A percentile compares a stretch with the other conserved stretches of the same genome.
phyloP scores from a whole-genome alignment of 2,113 vertebrate species.

The Brachionichthys hirsutus region DNA sequence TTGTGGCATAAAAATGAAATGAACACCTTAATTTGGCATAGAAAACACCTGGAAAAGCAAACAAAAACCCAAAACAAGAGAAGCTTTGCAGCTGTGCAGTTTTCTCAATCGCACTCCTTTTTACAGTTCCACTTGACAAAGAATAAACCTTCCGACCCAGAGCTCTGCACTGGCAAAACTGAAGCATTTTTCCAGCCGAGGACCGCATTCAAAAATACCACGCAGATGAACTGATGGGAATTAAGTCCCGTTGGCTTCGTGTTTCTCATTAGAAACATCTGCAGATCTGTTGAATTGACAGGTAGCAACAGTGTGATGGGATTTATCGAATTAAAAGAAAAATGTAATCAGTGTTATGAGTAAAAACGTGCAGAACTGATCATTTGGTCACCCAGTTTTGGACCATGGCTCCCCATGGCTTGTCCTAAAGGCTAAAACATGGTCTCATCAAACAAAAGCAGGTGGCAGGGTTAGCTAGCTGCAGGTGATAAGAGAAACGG shows the following conservation, averaged over 20 bases:
- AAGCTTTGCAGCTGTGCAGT: conserved; percentile 37
- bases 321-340: conserved; percentile 9
- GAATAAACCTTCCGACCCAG: conserved; percentile 54
- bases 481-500: conserved; percentile 42
- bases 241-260: conserved; percentile 31
- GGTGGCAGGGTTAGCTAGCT: conserved; percentile 32
- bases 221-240: conserved; percentile 57
- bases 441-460: conserved; percentile 54
- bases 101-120: conserved; percentile 36
- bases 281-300: conserved; percentile 36
- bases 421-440: conserved; percentile 19
- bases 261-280: conserved; percentile 59
- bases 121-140: conserved; percentile 46
- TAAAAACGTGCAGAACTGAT: no score
- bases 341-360: not conserved
- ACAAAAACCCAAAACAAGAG: conserved; percentile 54
- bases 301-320: not conserved
- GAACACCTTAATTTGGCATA: conserved; percentile 63
- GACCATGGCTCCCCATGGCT: not conserved
- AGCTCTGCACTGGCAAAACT: conserved; percentile 41
- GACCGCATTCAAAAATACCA: conserved; percentile 54
- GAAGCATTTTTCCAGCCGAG: conserved; percentile 53
- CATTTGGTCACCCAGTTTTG: no score
- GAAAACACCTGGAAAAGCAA: conserved; percentile 48
- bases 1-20: conserved; percentile 60